These are phyloP conservation scores for Hypanus sabinus DNA, from an alignment of 2,113 vertebrate species.

Conservation along the genomic window DNA sequence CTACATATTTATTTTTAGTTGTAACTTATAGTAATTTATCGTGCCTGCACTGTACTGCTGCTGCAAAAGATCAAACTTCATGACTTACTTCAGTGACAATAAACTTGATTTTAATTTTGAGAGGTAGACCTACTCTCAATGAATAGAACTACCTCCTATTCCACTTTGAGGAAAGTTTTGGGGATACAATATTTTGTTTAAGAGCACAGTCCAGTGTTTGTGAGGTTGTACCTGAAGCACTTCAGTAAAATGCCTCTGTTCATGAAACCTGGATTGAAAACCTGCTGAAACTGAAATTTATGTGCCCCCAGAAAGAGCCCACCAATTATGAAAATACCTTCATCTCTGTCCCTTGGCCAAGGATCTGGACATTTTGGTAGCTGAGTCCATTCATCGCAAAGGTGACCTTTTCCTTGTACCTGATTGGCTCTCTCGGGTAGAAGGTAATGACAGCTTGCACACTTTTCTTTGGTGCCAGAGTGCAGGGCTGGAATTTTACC, in stretches of 20 bases:
- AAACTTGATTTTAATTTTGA: no score
- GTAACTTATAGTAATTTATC: no score
- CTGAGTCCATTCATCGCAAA: constrained; percentile 70
- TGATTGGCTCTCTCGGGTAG: constrained; percentile 58
- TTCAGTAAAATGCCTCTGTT: not conserved
- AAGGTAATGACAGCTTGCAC: constrained; percentile 67
- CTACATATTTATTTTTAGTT: no score
- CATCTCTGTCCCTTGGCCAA: constrained; percentile 69
- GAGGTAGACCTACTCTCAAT: not conserved
- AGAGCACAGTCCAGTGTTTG: not conserved
- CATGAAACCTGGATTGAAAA: not conserved
- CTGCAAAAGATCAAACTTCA: no score
- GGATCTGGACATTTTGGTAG: constrained; percentile 60
- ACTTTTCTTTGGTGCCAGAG: constrained; percentile 58
- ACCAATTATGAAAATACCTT: constrained; percentile 59
- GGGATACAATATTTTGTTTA: not conserved
- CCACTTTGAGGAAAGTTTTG: not conserved
- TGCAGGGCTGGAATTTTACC: constrained; percentile 51
- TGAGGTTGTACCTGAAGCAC: not conserved
- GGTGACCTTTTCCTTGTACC: constrained; percentile 62
- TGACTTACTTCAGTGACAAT: no score
- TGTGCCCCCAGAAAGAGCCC: not conserved
- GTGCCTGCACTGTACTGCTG: no score
- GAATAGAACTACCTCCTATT: not conserved
- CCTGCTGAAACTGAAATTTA: not conserved